phyloP scores from a whole-genome alignment of 1,140 invertebrate species.

The Saccostrea echinata region DNA sequence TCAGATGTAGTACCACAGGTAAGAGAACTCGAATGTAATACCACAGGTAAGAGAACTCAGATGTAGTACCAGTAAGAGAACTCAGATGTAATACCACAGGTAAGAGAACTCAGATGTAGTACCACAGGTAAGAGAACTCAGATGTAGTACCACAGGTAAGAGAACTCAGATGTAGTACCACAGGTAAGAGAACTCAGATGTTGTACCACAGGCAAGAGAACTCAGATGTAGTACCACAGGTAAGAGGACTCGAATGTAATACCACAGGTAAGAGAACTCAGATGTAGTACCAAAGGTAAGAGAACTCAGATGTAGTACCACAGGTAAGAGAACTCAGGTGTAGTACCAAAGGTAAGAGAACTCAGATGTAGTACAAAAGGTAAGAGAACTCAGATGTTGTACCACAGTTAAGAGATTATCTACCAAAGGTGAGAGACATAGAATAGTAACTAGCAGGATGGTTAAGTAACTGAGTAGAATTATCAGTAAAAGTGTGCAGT shows the following conservation, averaged over 20 bases:
- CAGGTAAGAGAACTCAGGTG: conserved; percentile 86
- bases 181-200: conserved; percentile 90
- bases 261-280: no score
- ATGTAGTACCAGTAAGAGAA: conserved; percentile 90
- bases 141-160: conserved; percentile 93
- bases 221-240: conserved; percentile 95
- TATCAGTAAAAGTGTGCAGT: no score
- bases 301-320: conserved; percentile 93
- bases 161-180: conserved; percentile 93
- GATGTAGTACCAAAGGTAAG: conserved; percentile 93
- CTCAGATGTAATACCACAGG: conserved; percentile 95
- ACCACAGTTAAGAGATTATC: conserved; percentile 85
- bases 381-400: conserved; percentile 92
- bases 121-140: conserved; percentile 87
- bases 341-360: no score
- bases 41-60: no score
- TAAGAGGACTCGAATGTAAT: no score
- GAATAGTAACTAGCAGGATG: no score
- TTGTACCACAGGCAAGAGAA: conserved; percentile 89
- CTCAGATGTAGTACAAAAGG: conserved; percentile 95
- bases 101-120: conserved; percentile 92
- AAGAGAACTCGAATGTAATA: no score
- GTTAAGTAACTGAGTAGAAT: no score
- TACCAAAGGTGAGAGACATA: no score
- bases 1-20: conserved; percentile 95